phyloP scores from a whole-genome alignment of 2,888 invertebrate genomes.

The Drosophila barbarae region DNA sequence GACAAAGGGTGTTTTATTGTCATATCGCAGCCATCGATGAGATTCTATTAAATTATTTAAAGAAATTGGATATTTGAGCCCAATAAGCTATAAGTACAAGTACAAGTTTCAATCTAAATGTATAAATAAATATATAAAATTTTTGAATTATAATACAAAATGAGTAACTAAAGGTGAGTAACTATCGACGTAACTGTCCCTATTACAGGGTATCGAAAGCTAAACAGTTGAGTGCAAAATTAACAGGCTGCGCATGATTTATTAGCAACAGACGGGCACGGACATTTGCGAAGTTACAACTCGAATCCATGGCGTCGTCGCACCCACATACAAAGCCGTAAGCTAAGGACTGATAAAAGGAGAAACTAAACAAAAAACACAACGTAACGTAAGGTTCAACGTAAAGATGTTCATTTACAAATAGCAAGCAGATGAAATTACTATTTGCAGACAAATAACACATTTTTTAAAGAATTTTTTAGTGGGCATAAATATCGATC shows the following conservation, averaged over 20 bases:
- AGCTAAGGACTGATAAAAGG: slow-evolving; percentile 1
- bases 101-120: no score
- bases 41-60: neutral
- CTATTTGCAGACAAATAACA: neutral
- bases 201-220: slow-evolving; percentile 17
- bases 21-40: neutral
- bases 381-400: slow-evolving; percentile 9
- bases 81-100: no score
- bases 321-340: slow-evolving; percentile 39
- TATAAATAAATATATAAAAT: no score
- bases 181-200: neutral
- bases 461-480: neutral
- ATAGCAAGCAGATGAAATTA: slow-evolving; percentile 39
- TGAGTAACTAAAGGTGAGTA: no score
- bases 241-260: slow-evolving; percentile 56
- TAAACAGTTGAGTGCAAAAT: slow-evolving; percentile 35
- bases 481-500: neutral
- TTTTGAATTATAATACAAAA: neutral
- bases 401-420: slow-evolving; percentile 54
- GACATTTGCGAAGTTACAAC: slow-evolving; percentile 60
- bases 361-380: slow-evolving; percentile 2
- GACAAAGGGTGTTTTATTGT: neutral
- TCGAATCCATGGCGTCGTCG: slow-evolving; percentile 34
- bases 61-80: neutral
- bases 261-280: slow-evolving; percentile 57